These are phyloP conservation scores for Encarsia formosa DNA, from an alignment of 2,888 invertebrate genomes.

Conservation along the genomic window DNA sequence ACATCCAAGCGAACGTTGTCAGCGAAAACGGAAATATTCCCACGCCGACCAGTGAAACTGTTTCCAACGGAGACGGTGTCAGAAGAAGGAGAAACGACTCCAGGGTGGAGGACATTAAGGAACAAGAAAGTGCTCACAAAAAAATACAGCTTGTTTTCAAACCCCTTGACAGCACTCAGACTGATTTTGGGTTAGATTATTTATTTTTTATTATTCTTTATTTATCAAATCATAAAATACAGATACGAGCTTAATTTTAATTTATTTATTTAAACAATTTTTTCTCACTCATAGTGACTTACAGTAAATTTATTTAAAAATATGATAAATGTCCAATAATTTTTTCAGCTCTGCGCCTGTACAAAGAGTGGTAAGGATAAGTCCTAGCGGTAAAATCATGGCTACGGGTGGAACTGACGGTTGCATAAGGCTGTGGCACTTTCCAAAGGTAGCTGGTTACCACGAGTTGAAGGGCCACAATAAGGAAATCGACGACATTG, in stretches of 20 bases:
- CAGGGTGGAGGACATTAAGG: slow-evolving; percentile 35
- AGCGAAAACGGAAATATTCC: slow-evolving; percentile 53
- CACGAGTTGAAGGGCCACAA: slow-evolving; percentile 73
- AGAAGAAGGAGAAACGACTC: slow-evolving; percentile 20
- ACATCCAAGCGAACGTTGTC: slow-evolving; percentile 56
- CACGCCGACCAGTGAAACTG: slow-evolving; percentile 53
- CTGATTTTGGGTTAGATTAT: slow-evolving; percentile 67
- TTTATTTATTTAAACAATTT: too few species aligned
- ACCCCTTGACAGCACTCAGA: slow-evolving; percentile 76
- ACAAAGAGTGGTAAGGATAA: slow-evolving; percentile 81
- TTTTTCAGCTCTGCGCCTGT: slow-evolving; percentile 66
- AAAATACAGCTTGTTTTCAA: slow-evolving; percentile 72
- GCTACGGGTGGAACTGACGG: slow-evolving; percentile 92
- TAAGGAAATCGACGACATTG: slow-evolving; percentile 92
- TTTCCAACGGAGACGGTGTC: slow-evolving; percentile 27
- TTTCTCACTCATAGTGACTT: too few species aligned
- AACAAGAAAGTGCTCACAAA: slow-evolving; percentile 48
- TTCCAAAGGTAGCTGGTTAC: slow-evolving; percentile 71
- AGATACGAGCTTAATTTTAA: not conserved
- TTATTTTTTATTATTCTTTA: not conserved
- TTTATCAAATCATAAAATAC: not conserved
- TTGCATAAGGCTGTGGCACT: slow-evolving; percentile 80
- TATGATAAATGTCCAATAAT: not conserved
- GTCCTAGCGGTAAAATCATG: slow-evolving; percentile 72
- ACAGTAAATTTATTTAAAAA: not conserved